Evolutionary conservation across 2,797 vertebrate species (phyloP), one percentile per base, ranked within the genome.

Genomic region (Iguana delicatissima): DNA sequence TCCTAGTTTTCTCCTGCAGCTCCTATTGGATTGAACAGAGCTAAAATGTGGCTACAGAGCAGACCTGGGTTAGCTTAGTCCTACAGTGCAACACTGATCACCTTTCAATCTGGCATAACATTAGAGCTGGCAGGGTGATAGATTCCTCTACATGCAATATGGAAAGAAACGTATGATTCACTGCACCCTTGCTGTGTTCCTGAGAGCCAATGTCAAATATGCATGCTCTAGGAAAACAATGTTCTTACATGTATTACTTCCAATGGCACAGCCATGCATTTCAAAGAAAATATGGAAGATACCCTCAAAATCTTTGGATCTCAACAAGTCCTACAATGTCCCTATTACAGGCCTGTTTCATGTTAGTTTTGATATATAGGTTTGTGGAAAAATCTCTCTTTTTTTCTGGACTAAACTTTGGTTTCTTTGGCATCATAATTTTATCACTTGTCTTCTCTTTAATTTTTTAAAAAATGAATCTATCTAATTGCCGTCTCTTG

Each of bases 391-490:
- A 62, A 80, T 46, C 35, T 14, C n/a, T 46, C 85, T 69, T 42
- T 50, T 24, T 46, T 32, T 14, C 29, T 80, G 62, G 83, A 32
- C 50, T 9, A 22, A 55, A 72, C 18, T 7, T 64, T 8, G 42
- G 0, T 59, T 55, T 89, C 62, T 42, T 72, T 73, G 67, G 1
- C 32, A 57, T 80, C 26, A 1, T 46, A 46, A 69, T 38, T 80
- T 80, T 55, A 26, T 50, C 52, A 74, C 77, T 42, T 84, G 32
- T 35, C 93, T 79, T 92, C 93, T 93, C 94, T 57, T 90, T 35
- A n/a, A 73, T 85, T 86, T 86, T 94, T 42, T 85, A 90, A 92
- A 64, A 55, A 92, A 89, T 72, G 79, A 89, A 76, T 64, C 84
- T 1, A 86, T 6, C 82, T 85, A 91, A 89, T 38, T 38, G 32